A percentile compares a stretch with the other conserved stretches of the same genome.
phyloP scores from a whole-genome alignment of 2,113 vertebrate species.

The Eptesicus fuscus region DNA sequence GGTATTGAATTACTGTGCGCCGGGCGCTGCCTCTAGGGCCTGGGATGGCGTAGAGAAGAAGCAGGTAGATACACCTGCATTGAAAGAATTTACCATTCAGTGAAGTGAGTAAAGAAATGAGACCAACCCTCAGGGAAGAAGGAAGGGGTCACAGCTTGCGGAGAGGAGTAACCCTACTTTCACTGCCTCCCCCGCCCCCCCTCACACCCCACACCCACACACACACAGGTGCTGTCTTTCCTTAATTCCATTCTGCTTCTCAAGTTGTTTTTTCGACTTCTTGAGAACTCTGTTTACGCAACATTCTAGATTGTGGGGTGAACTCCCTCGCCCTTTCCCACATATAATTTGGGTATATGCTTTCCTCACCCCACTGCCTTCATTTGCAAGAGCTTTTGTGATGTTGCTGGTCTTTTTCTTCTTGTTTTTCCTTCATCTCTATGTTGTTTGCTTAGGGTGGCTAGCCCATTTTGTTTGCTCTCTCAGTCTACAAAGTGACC shows the following conservation, averaged over 20 bases:
- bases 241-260: neutral
- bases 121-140: neutral
- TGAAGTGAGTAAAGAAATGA: neutral
- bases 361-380: neutral
- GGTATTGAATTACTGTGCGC: neutral
- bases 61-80: neutral
- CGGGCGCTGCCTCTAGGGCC: neutral
- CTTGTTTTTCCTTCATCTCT: neutral
- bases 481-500: neutral
- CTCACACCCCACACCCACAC: too few relatives aligned
- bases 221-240: neutral
- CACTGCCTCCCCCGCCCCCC: neutral
- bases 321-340: slow-evolving; percentile 8
- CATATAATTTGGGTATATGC: slow-evolving; percentile 21
- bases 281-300: slow-evolving; percentile 22
- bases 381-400: slow-evolving; percentile 4
- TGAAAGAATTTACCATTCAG: neutral
- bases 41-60: neutral
- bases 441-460: neutral
- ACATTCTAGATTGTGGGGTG: slow-evolving; percentile 36
- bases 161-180: neutral
- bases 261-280: neutral
- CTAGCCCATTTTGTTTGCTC: neutral
- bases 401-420: neutral
- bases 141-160: neutral